phyloP scores from a whole-genome alignment of 2,797 vertebrate species.

The Echiichthys vipera region DNA sequence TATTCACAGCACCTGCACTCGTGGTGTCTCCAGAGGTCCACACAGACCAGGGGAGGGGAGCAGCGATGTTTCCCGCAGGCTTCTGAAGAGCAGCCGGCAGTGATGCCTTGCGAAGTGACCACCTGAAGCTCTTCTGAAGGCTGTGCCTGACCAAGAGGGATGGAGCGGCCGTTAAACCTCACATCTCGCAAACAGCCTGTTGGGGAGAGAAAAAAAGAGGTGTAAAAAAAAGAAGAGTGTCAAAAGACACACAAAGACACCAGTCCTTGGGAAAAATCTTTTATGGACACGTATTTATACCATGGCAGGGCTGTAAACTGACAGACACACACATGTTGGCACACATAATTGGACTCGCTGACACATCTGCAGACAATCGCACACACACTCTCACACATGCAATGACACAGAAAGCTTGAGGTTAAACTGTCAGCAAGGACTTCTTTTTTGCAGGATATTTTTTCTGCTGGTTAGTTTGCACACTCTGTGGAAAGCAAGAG shows the following conservation, averaged over 20 bases:
- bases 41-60: constrained; percentile 86
- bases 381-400: constrained; percentile 19
- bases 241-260: constrained; percentile 46
- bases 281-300: constrained; percentile 60
- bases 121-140: constrained; percentile 83
- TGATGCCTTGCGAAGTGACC: constrained; percentile 85
- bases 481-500: constrained; percentile 42
- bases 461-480: constrained; percentile 61
- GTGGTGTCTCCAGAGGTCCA: constrained; percentile 91
- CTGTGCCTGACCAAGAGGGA: constrained; percentile 82
- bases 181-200: constrained; percentile 91
- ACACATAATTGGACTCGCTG: constrained; percentile 33
- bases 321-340: constrained; percentile 32
- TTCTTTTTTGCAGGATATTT: constrained; percentile 53
- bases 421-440: constrained; percentile 68
- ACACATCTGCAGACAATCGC: constrained; percentile 57
- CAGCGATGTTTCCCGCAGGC: constrained; percentile 90
- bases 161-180: constrained; percentile 86
- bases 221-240: constrained; percentile 7
- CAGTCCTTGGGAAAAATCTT: constrained; percentile 63
- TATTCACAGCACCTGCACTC: constrained; percentile 88
- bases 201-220: not conserved
- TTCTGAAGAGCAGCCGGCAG: constrained; percentile 87
- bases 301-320: constrained; percentile 27
- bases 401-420: constrained; percentile 70